Conservation (phyloP, 2,888 invertebrate genomes). For the Melipona bicolor region DNA sequence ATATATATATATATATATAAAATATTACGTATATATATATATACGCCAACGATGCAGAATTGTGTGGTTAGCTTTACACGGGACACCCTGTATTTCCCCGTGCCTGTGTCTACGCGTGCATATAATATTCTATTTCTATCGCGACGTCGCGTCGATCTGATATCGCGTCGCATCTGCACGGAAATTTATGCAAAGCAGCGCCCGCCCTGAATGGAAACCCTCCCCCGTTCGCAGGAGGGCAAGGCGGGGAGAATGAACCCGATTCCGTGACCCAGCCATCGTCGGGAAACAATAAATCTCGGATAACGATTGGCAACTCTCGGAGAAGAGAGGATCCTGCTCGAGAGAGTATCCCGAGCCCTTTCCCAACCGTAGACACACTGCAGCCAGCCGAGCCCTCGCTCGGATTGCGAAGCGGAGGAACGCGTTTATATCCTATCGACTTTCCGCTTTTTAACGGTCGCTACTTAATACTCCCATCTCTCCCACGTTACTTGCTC, state of each 20-base stretch:
- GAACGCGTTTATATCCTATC: background rate
- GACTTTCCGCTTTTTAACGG: background rate
- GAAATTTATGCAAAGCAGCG: constrained; percentile 54
- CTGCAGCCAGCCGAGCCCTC: background rate
- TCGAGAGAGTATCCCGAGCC: constrained; percentile 6
- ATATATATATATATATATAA: too few relatives aligned
- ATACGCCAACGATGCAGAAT: background rate
- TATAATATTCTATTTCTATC: constrained; percentile 44
- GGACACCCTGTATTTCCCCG: background rate
- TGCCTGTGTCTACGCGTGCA: background rate
- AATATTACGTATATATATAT: background rate
- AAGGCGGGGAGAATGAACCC: constrained; percentile 38
- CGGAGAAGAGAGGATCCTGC: constrained; percentile 20
- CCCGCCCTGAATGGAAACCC: constrained; percentile 18
- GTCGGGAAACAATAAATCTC: constrained; percentile 50
- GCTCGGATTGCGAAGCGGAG: constrained; percentile 4
- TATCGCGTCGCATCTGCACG: constrained; percentile 39
- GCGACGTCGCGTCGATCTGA: constrained; percentile 14
- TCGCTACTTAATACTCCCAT: background rate
- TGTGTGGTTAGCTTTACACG: too few relatives aligned
- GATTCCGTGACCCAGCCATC: constrained; percentile 54
- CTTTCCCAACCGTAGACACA: constrained; percentile 28
- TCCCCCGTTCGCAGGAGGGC: background rate
- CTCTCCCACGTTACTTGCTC: background rate
- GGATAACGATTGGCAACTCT: constrained; percentile 52